phyloP scores from a whole-genome alignment of 2,888 invertebrate genomes.

The Sthenelais limicola region DNA sequence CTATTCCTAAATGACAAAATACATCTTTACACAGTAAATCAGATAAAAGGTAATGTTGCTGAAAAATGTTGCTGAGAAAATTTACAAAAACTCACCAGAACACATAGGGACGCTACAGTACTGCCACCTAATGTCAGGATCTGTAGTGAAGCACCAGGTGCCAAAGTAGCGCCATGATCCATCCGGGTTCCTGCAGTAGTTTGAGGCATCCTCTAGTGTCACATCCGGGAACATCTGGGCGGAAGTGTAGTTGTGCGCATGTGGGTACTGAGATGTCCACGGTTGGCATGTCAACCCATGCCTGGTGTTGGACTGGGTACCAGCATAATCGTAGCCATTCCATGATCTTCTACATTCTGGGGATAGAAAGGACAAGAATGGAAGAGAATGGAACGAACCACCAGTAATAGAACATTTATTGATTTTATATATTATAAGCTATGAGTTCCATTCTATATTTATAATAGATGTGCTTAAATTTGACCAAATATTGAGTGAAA shows the following conservation, averaged over 20 bases:
- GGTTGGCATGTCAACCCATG: slow-evolving; percentile 18
- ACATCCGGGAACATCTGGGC: slow-evolving; percentile 32
- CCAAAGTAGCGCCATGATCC: neutral
- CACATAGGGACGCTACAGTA: slow-evolving; percentile 36
- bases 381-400: no score
- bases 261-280: slow-evolving; percentile 8
- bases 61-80: no score
- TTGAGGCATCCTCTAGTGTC: slow-evolving; percentile 18
- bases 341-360: slow-evolving; percentile 27
- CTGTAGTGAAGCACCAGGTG: slow-evolving; percentile 36
- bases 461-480: no score
- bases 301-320: slow-evolving; percentile 2
- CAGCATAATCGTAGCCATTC: slow-evolving; percentile 24
- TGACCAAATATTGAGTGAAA: no score
- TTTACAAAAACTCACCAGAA: no score
- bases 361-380: no score
- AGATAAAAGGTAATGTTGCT: no score
- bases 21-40: no score
- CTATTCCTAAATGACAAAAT: no score
- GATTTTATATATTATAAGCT: no score
- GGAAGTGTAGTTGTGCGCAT: slow-evolving; percentile 32
- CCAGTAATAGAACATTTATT: no score
- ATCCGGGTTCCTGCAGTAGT: slow-evolving; percentile 29
- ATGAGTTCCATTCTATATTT: no score
- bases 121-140: slow-evolving; percentile 27